A percentile compares a stretch with the other conserved stretches of the same genome.
These are phyloP conservation scores for Corvus hawaiiensis DNA, from an alignment of 2,113 vertebrate genomes.

Conservation along the genomic window DNA sequence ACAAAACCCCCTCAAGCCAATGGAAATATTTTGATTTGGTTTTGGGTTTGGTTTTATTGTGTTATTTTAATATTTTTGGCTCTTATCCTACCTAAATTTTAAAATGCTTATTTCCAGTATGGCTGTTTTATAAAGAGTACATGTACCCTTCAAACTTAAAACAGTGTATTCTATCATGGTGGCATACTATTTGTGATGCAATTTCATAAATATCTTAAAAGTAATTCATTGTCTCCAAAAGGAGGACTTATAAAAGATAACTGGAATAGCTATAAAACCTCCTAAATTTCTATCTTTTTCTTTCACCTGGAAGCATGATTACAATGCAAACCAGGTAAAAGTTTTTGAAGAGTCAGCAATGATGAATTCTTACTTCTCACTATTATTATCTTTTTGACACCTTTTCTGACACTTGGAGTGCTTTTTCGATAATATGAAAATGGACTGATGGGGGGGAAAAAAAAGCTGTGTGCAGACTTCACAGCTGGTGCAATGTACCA, in stretches of 20 bases:
- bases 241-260: neutral
- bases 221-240: neutral
- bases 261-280: neutral
- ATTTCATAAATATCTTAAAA: constrained; percentile 13
- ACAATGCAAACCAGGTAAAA: neutral
- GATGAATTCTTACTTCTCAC: constrained; percentile 45
- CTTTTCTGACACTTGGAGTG: constrained; percentile 40
- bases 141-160: neutral
- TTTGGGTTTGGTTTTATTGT: neutral
- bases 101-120: neutral
- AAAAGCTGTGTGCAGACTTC: constrained; percentile 36
- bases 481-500: constrained; percentile 21
- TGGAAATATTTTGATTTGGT: neutral
- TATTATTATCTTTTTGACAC: constrained; percentile 61
- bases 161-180: neutral
- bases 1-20: neutral
- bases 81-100: neutral
- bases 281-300: neutral
- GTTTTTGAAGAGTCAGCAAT: constrained; percentile 10
- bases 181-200: neutral
- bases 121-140: neutral
- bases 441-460: neutral
- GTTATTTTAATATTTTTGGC: neutral
- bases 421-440: constrained; percentile 49
- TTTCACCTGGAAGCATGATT: constrained; percentile 2